These are phyloP conservation scores for Auanema freiburgensis DNA, from an alignment of 2,888 invertebrate genomes.

Conservation along the genomic window DNA sequence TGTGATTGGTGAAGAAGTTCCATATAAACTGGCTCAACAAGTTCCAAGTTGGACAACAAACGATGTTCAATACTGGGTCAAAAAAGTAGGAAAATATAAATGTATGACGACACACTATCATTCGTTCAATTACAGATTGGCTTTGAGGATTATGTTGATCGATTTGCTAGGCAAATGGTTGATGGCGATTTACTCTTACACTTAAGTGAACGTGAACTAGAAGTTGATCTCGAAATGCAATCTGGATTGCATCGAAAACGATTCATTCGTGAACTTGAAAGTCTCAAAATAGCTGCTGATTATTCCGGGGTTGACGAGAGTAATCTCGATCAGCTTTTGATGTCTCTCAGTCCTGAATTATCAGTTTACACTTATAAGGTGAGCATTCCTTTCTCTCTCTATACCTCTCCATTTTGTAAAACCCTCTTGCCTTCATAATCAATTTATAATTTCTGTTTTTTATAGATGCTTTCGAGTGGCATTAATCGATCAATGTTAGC, in stretches of 20 bases:
- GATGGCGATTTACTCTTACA: conserved; percentile 93
- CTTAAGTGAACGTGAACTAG: conserved; percentile 86
- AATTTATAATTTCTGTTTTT: background rate
- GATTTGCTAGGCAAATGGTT: conserved; percentile 87
- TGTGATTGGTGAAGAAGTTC: conserved; percentile 89
- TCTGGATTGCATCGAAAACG: conserved; percentile 87
- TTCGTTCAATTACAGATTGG: conserved; percentile 73
- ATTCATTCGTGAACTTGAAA: conserved; percentile 63
- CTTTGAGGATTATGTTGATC: conserved; percentile 80
- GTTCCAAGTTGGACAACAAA: conserved; percentile 95
- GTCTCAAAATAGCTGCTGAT: conserved; percentile 63
- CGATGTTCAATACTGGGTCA: conserved; percentile 96
- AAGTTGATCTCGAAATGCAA: conserved; percentile 84
- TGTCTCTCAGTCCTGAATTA: conserved; percentile 67
- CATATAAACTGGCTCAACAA: conserved; percentile 95
- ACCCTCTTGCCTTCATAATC: background rate
- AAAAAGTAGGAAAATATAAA: conserved; percentile 72
- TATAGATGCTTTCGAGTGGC: conserved; percentile 83
- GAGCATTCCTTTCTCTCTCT: background rate
- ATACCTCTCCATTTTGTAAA: background rate
- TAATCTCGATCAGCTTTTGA: conserved; percentile 61
- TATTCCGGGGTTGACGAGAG: conserved; percentile 61
- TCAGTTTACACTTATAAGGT: conserved; percentile 89
- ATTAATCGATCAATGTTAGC: conserved; percentile 86
- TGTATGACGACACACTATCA: background rate